Percentiles rank a stretch among this genome's conserved stretches.
phyloP scores from a whole-genome alignment of 2,888 invertebrate genomes.

The Chrysolina americana region DNA sequence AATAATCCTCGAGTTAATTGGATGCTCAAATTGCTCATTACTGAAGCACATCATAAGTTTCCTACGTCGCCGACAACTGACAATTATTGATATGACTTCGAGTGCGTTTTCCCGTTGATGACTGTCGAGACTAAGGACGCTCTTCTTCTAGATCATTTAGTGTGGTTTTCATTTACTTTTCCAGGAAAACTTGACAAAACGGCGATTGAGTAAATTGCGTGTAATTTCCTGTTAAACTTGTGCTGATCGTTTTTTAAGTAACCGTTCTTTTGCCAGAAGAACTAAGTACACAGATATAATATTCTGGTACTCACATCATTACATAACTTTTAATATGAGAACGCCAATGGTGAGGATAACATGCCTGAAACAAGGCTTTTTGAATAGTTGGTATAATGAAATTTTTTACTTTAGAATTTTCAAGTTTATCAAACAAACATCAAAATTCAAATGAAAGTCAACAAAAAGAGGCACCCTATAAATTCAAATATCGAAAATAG shows the following conservation, averaged over 20 bases:
- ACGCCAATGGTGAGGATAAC: no score
- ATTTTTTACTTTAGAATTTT: no score
- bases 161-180: not conserved
- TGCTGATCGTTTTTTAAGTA: not conserved
- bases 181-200: not conserved
- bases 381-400: no score
- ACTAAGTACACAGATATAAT: not conserved
- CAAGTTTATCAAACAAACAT: no score
- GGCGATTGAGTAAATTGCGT: not conserved
- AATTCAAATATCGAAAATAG: no score
- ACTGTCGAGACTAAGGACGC: not conserved
- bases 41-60: slow-evolving; percentile 3
- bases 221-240: not conserved
- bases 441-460: no score
- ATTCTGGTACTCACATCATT: no score
- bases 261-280: not conserved
- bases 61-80: not conserved
- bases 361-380: no score
- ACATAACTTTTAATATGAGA: no score
- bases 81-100: not conserved
- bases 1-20: slow-evolving; percentile 12
- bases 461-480: no score
- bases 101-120: not conserved
- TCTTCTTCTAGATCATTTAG: not conserved
- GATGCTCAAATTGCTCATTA: slow-evolving; percentile 7